A percentile compares a stretch with the other conserved stretches of the same genome.
These are phyloP conservation scores for Tenrec ecaudatus DNA, from an alignment of 2,113 vertebrate species.

Conservation along the genomic window DNA sequence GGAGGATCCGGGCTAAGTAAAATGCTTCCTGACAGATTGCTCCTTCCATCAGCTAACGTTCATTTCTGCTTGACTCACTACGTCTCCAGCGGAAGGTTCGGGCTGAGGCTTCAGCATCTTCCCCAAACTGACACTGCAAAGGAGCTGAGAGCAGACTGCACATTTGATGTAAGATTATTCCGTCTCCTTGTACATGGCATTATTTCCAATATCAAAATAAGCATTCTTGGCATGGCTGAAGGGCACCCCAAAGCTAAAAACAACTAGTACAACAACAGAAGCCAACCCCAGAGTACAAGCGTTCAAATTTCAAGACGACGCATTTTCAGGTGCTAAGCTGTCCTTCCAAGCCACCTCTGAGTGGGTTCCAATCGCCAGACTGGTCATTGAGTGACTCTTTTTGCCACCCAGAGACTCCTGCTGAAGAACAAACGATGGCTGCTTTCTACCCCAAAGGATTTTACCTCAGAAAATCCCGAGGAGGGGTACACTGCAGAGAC, in stretches of 20 bases:
- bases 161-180: conserved; percentile 57
- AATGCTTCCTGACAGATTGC: neutral
- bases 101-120: conserved; percentile 41
- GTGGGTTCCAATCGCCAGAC: neutral
- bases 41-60: neutral
- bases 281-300: neutral
- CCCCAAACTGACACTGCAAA: conserved; percentile 28
- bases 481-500: conserved; percentile 41
- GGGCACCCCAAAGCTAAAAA: neutral
- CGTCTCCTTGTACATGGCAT: neutral
- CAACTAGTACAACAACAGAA: too few species aligned
- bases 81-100: neutral
- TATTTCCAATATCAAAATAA: conserved; percentile 9
- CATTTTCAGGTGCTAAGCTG: neutral
- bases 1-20: neutral
- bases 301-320: neutral
- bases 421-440: conserved; percentile 68
- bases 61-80: conserved; percentile 15
- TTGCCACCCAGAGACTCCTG: neutral
- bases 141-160: conserved; percentile 47
- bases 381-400: neutral
- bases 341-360: neutral
- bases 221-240: neutral
- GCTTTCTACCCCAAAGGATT: conserved; percentile 64
- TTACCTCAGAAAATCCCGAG: conserved; percentile 15